Base-by-base conservation (phyloP, 2,113 vertebrate species). In the Odocoileus virginianus region DNA sequence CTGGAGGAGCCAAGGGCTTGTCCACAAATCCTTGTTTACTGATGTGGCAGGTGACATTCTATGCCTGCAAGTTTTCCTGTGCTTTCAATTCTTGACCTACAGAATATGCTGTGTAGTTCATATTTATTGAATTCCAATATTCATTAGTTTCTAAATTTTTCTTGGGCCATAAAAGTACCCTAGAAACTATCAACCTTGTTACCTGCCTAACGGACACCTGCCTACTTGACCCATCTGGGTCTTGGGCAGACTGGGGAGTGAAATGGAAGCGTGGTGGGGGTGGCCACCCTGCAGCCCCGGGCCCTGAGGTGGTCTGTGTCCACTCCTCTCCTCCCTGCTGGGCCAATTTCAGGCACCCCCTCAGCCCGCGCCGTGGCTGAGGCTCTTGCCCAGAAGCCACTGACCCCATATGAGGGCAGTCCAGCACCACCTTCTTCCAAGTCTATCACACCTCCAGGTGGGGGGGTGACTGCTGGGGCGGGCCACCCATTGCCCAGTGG, bases 391-490 rank as follows among this genome's bases (percentile, higher is more conserved):
- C 79, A 7, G 79, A 54, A 54, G 79, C 79, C 79, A 13, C 79
- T 13, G 79, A 14, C 30, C 17, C 50, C 6, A 9, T 0, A 33
- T 54, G 12, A n/a, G 33, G 50, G 25, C 21, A 33, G 33, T 21
- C 79, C 19, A 83, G 25, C 19, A 0, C 50, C 33, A 1, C 50
- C 17, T 7, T 30, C 11, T 23, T 36, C 50, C 3, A 3, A 6
- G 33, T 7, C 19, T 4, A 1, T 14, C 1, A 1, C 81, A 21
- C 30, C 50, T 13, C 11, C 2, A 21, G 11, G 79, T 14, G 23
- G 47, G 19, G 16, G 17, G 33, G 33, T 82, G 79, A 2, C 17
- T n/a, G 79, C 78, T 50, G 76, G 79, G 19, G 1, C 1, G 40
- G 33, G 79, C 17, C 30, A 11, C 45, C 16, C 74, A 9, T 0